Evolutionary conservation across 2,113 vertebrate genomes (phyloP).

Genomic region (Geococcyx californianus): DNA sequence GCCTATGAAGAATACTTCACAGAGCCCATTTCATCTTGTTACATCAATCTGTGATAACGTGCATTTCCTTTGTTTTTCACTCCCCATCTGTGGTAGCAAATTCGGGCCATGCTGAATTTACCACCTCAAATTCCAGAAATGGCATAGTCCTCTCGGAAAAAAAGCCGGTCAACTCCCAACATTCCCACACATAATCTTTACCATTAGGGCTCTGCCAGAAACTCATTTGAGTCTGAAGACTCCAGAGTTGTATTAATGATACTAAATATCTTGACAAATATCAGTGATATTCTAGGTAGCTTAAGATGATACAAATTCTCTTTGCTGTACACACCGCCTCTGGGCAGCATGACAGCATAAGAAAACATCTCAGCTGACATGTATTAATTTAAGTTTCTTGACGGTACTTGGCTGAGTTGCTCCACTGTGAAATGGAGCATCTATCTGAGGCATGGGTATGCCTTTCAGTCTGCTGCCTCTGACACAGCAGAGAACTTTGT

Average conservation of each 20-base stretch:
- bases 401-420: neutral
- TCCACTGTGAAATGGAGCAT: neutral
- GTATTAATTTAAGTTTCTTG: neutral
- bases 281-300: neutral
- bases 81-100: neutral
- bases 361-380: neutral
- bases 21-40: neutral
- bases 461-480: neutral
- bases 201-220: neutral
- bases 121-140: neutral
- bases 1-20: neutral
- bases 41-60: neutral
- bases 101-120: neutral
- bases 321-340: neutral
- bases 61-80: neutral
- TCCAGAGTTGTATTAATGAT: neutral
- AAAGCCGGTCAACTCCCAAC: neutral
- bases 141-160: neutral
- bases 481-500: neutral
- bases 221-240: neutral
- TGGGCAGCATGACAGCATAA: neutral
- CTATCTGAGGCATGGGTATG: neutral
- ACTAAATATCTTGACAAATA: neutral
- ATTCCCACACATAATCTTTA: neutral
- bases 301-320: neutral